Evolutionary conservation across 1,140 invertebrate species (phyloP).

Genomic region (Adoxophyes honmai): DNA sequence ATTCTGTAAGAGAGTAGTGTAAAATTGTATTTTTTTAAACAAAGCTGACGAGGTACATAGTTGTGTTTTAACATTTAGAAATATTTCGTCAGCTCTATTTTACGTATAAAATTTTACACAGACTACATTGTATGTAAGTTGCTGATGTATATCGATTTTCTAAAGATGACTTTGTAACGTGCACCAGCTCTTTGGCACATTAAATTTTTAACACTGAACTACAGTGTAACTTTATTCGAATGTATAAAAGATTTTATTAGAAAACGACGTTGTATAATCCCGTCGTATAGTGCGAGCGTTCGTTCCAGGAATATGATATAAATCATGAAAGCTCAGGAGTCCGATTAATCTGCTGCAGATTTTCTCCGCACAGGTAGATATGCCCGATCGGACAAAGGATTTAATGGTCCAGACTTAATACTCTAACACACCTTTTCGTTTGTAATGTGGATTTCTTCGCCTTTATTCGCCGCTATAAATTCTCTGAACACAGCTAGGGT

Average conservation of each 20-base stretch:
- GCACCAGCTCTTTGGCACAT: slow-evolving; percentile 19
- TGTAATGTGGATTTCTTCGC: slow-evolving; percentile 27
- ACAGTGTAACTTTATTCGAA: slow-evolving; percentile 5
- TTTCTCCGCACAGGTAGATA: background rate
- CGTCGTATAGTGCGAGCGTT: too few species aligned
- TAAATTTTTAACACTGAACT: slow-evolving; percentile 16
- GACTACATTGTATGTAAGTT: slow-evolving; percentile 7
- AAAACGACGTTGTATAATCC: too few species aligned
- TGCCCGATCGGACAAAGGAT: slow-evolving; percentile 24
- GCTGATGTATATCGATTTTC: slow-evolving; percentile 30
- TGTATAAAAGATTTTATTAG: slow-evolving; percentile 14
- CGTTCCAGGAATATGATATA: too few species aligned
- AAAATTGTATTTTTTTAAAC: too few species aligned
- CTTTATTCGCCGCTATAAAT: slow-evolving; percentile 26
- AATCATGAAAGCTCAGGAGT: background rate
- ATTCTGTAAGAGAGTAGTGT: too few species aligned
- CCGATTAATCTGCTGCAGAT: background rate
- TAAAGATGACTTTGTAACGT: slow-evolving; percentile 32
- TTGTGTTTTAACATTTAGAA: too few species aligned
- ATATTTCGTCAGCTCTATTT: too few species aligned
- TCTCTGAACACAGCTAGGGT: background rate
- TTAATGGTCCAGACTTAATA: slow-evolving; percentile 31
- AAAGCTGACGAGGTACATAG: too few species aligned
- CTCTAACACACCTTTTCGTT: slow-evolving; percentile 23
- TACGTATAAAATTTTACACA: background rate